These are phyloP conservation scores for Pagetopsis macropterus DNA, from an alignment of 2,797 vertebrate genomes.

Conservation along the genomic window DNA sequence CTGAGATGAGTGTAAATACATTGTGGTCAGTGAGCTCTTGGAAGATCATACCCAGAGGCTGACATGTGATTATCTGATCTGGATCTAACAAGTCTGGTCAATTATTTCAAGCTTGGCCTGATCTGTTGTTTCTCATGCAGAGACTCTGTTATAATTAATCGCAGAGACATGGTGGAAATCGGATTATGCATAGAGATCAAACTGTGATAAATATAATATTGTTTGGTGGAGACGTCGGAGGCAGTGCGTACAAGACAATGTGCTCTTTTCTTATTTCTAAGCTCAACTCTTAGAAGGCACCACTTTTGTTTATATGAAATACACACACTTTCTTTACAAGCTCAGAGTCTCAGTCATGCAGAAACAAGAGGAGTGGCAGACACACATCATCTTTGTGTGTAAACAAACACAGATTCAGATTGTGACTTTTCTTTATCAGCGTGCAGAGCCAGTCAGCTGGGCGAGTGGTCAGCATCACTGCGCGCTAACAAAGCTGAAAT, in stretches of 20 bases:
- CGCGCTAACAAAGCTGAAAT: conserved; percentile 66
- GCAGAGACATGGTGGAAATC: not conserved
- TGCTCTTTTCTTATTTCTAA: conserved; percentile 3
- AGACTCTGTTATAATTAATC: conserved; percentile 25
- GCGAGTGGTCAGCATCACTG: conserved; percentile 24
- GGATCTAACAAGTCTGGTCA: not conserved
- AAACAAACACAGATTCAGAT: conserved; percentile 47
- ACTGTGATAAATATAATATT: conserved; percentile 2
- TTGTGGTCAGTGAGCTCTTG: not conserved
- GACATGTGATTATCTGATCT: conserved; percentile 16
- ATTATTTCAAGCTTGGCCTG: not conserved
- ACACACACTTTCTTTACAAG: conserved; percentile 9
- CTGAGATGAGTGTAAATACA: not conserved
- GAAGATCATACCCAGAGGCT: not conserved
- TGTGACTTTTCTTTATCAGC: not conserved
- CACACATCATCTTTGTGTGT: conserved; percentile 23
- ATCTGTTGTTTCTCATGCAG: conserved; percentile 2
- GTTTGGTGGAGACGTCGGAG: conserved; percentile 16
- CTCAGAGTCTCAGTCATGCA: not conserved
- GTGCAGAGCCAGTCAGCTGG: conserved; percentile 37
- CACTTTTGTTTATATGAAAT: conserved; percentile 20
- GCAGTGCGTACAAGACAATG: not conserved
- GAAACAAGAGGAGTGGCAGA: not conserved
- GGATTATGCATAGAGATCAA: conserved; percentile 28
- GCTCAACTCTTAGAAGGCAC: not conserved